phyloP scores from a whole-genome alignment of 2,113 vertebrate species.

The Trematocara variabile region DNA sequence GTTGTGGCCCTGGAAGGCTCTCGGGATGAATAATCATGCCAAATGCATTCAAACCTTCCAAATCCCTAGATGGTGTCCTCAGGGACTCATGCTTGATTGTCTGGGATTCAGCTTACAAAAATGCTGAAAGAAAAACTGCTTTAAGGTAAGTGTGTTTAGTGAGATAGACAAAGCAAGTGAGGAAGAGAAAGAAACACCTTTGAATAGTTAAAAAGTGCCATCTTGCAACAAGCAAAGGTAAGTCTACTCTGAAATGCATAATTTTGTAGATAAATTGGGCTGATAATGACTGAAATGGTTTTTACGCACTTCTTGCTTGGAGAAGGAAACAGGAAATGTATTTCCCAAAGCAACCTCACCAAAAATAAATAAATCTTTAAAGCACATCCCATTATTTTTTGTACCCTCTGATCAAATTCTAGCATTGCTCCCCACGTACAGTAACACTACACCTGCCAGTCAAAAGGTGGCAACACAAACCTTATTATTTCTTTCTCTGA shows the following conservation, averaged over 20 bases:
- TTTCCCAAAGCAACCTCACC: not conserved
- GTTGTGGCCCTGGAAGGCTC: slow-evolving; percentile 32
- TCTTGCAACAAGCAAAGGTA: not conserved
- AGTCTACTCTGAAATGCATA: not conserved
- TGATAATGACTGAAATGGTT: slow-evolving; percentile 8
- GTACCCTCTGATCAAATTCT: not conserved
- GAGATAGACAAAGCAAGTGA: not conserved
- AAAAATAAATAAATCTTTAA: not conserved
- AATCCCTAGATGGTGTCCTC: slow-evolving; percentile 2
- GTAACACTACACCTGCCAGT: slow-evolving; percentile 17
- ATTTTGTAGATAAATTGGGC: not conserved
- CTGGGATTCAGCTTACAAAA: slow-evolving; percentile 8
- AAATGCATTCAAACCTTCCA: slow-evolving; percentile 28
- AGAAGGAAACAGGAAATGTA: not conserved
- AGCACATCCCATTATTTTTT: slow-evolving; percentile 17
- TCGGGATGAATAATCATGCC: not conserved
- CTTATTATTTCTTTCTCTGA: not conserved
- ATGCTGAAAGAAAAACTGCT: not conserved
- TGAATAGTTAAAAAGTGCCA: not conserved
- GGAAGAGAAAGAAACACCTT: not conserved
- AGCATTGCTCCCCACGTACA: slow-evolving; percentile 6
- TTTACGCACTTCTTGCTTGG: not conserved
- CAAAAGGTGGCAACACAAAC: slow-evolving; percentile 10
- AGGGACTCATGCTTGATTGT: not conserved
- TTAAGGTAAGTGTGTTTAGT: slow-evolving; percentile 23